Conservation (phyloP, 2,797 vertebrate species). For the Rallus crepitans region DNA sequence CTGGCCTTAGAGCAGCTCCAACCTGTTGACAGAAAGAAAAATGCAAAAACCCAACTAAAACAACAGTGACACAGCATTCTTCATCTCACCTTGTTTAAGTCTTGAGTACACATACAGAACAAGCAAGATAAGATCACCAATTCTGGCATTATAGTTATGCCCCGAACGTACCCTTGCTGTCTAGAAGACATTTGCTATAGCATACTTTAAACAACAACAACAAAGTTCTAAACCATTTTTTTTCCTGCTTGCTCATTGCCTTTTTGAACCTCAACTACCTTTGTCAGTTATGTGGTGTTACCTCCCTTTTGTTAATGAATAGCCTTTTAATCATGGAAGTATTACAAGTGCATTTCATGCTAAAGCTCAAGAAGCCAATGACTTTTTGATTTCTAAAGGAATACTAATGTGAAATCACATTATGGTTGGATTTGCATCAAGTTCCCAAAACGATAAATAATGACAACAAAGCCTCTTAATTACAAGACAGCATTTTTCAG, state of each 20-base stretch:
- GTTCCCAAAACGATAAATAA: not conserved
- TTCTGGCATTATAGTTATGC: not conserved
- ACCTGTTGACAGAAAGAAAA: slow-evolving; percentile 82
- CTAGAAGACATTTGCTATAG: not conserved
- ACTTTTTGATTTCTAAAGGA: not conserved
- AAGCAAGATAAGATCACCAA: not conserved
- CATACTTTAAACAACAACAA: not conserved
- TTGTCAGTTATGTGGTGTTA: not conserved
- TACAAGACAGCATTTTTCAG: not conserved
- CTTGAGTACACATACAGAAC: not conserved
- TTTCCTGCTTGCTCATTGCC: not conserved
- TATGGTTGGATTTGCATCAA: not conserved
- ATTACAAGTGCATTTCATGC: not conserved
- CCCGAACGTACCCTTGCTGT: not conserved
- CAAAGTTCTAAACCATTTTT: not conserved
- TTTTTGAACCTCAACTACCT: not conserved
- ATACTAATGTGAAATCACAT: not conserved
- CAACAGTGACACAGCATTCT: not conserved
- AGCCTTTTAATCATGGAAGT: not conserved
- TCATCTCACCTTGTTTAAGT: not conserved
- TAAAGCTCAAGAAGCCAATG: not conserved
- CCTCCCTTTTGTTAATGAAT: not conserved
- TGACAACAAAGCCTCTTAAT: not conserved
- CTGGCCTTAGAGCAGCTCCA: slow-evolving; percentile 95
- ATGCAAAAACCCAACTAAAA: not conserved